Conservation (phyloP, 2,888 invertebrate genomes). For the Lasioglossum marginatum region DNA sequence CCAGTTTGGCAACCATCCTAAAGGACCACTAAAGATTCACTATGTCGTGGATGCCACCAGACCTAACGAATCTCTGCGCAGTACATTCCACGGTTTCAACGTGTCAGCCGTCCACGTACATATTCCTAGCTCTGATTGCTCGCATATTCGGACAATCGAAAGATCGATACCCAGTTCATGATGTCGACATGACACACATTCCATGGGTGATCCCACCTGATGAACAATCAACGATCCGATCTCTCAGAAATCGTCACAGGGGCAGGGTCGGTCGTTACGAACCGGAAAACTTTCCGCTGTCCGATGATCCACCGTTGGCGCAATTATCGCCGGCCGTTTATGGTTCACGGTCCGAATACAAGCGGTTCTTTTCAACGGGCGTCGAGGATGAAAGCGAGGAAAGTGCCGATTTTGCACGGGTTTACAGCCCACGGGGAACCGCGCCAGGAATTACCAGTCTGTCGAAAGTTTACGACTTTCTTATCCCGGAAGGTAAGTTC, state of each 20-base stretch:
- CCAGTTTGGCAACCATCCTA: not conserved
- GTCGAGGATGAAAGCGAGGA: conserved; percentile 9
- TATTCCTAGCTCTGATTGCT: conserved; percentile 87
- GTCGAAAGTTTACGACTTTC: conserved; percentile 2
- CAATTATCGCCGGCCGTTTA: conserved; percentile 2
- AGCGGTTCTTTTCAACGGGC: not conserved
- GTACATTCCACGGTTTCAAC: conserved; percentile 86
- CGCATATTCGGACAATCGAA: conserved; percentile 86
- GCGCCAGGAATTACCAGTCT: not conserved
- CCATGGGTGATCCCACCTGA: not conserved
- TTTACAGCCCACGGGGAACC: conserved; percentile 14
- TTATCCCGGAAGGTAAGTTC: conserved; percentile 16
- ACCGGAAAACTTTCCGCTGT: not conserved
- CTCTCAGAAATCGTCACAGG: not conserved
- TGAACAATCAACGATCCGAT: not conserved
- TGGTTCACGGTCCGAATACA: not conserved
- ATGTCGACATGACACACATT: not conserved
- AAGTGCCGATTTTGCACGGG: not conserved
- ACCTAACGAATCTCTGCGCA: conserved; percentile 86
- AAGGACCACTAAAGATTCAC: not conserved
- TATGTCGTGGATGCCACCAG: conserved; percentile 86
- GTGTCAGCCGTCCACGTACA: conserved; percentile 86
- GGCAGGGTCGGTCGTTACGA: not conserved
- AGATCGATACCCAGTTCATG: conserved; percentile 74
- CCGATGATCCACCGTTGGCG: not conserved